Percentiles rank a stretch among this genome's conserved stretches.
phyloP scores from a whole-genome alignment of 92 coral and sea anemone species.

The Epizoanthus scotinus region DNA sequence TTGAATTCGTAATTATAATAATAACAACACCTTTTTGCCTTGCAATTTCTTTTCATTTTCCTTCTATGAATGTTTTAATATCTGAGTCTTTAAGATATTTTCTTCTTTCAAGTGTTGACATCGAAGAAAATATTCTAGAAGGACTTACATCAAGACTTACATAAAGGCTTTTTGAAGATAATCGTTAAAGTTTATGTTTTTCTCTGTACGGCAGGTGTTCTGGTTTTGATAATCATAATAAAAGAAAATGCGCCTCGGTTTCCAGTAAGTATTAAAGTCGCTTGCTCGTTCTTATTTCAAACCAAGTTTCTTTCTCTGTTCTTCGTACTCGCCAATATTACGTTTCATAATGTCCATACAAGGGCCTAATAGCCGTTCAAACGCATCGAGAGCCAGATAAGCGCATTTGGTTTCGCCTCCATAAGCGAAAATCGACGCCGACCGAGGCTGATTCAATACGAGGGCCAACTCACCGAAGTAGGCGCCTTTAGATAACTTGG shows the following conservation, averaged over 20 bases:
- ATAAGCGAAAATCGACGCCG: conserved; percentile 82
- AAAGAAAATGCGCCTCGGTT: not conserved
- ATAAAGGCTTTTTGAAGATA: conserved; percentile 9
- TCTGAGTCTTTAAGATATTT: not conserved
- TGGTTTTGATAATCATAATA: conserved; percentile 30
- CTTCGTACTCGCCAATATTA: conserved; percentile 85
- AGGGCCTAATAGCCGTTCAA: conserved; percentile 95
- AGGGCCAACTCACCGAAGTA: conserved; percentile 95
- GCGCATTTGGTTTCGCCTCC: conserved; percentile 88
- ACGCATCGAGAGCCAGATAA: conserved; percentile 80
- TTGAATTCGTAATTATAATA: conserved; percentile 23
- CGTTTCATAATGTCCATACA: conserved; percentile 98
- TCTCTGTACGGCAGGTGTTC: conserved; percentile 52
- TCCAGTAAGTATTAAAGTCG: not conserved
- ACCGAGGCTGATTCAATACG: conserved; percentile 93
- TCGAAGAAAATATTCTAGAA: not conserved
- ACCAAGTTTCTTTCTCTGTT: conserved; percentile 86
- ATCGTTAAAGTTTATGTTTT: conserved; percentile 23
- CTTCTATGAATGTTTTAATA: not conserved
- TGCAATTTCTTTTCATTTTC: not conserved
- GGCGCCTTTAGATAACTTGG: conserved; percentile 76
- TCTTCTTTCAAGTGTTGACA: not conserved
- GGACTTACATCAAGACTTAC: too few relatives aligned
- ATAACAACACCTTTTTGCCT: not conserved
- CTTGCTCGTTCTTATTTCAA: conserved; percentile 46